These are phyloP conservation scores for Diorhabda carinulata DNA, from an alignment of 1,140 invertebrate genomes.

Conservation along the genomic window DNA sequence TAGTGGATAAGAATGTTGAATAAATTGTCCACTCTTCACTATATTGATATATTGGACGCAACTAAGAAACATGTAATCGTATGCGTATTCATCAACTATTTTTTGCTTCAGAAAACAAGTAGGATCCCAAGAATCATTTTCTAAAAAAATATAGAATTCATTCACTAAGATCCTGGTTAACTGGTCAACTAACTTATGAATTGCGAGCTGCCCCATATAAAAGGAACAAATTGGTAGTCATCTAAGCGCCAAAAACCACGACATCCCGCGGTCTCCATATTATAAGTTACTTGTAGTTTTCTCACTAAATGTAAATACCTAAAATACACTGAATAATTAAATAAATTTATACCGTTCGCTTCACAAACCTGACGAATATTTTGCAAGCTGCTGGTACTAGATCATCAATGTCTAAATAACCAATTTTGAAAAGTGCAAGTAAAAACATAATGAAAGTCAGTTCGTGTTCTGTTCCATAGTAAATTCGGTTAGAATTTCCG, in stretches of 20 bases:
- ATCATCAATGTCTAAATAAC: constrained; percentile 70
- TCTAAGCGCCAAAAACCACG: constrained; percentile 98
- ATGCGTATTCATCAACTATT: constrained; percentile 67
- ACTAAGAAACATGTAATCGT: constrained; percentile 90
- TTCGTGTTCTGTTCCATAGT: constrained; percentile 99
- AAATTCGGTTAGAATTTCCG: constrained; percentile 95
- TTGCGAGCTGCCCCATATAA: constrained; percentile 98
- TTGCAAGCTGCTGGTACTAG: constrained; percentile 69
- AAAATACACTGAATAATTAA: constrained; percentile 29
- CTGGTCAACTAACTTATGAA: constrained; percentile 69
- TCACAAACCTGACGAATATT: constrained; percentile 56
- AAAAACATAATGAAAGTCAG: constrained; percentile 95
- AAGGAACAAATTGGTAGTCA: constrained; percentile 98
- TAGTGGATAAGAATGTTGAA: constrained; percentile 97
- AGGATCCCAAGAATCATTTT: constrained; percentile 78
- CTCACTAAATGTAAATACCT: constrained; percentile 85
- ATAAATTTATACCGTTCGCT: background rate
- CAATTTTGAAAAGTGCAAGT: constrained; percentile 91
- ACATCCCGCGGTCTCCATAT: constrained; percentile 99
- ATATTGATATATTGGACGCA: constrained; percentile 93
- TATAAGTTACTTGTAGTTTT: constrained; percentile 84
- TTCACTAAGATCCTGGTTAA: too few species aligned
- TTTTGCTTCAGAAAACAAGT: constrained; percentile 79
- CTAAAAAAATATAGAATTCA: constrained; percentile 48
- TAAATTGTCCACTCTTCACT: constrained; percentile 97